These are phyloP conservation scores for Cephalopholis sonnerati DNA, from an alignment of 2,113 vertebrate genomes.

Conservation along the genomic window DNA sequence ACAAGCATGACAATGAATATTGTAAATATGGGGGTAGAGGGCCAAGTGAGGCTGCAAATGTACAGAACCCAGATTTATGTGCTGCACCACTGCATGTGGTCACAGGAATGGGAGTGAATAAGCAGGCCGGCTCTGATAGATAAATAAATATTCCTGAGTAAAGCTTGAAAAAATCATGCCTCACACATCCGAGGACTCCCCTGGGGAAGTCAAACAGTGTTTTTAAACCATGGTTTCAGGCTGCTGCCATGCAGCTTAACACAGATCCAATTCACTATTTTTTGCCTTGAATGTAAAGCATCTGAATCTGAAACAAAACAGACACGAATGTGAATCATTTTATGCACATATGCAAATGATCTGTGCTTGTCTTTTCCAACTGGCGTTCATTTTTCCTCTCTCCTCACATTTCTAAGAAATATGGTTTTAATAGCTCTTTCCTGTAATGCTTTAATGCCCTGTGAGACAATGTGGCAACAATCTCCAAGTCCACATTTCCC, in stretches of 20 bases:
- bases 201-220: neutral
- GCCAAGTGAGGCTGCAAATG: neutral
- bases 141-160: neutral
- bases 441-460: neutral
- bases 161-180: neutral
- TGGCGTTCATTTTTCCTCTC: neutral
- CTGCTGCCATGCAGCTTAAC: neutral
- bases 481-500: conserved; percentile 4
- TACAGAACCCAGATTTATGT: neutral
- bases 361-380: conserved; percentile 8
- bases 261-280: neutral
- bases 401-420: neutral
- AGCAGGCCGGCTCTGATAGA: neutral
- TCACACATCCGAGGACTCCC: neutral
- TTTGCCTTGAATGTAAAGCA: conserved; percentile 13
- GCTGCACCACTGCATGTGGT: neutral
- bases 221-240: neutral
- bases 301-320: conserved; percentile 4
- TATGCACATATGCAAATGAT: conserved; percentile 39
- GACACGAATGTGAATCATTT: neutral
- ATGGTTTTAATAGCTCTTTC: neutral
- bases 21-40: neutral
- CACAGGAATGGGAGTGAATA: neutral
- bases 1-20: neutral
- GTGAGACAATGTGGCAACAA: conserved; percentile 2